Conservation (phyloP, 2,797 vertebrate species). For the Knipowitschia caucasica region DNA sequence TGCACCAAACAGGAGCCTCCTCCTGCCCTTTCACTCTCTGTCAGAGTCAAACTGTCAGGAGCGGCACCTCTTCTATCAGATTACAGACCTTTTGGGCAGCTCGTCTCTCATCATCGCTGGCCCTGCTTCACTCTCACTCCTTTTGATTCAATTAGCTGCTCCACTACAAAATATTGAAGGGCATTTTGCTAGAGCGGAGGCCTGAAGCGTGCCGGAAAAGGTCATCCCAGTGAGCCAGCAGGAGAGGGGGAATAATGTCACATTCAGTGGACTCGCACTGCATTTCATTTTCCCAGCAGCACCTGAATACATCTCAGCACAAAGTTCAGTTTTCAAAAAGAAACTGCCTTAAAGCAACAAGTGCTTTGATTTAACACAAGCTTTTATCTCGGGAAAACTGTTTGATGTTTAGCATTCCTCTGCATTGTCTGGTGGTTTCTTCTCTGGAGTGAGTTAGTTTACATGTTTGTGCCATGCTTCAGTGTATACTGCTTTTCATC, state of each 20-base stretch:
- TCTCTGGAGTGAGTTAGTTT: too few relatives aligned
- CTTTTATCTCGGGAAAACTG: too few relatives aligned
- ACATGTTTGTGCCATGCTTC: too few relatives aligned
- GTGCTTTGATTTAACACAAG: slow-evolving; percentile 45
- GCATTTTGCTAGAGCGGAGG: slow-evolving; percentile 64
- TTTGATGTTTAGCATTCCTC: too few relatives aligned
- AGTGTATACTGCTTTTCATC: too few relatives aligned
- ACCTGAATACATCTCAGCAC: slow-evolving; percentile 29
- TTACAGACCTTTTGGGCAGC: slow-evolving; percentile 68
- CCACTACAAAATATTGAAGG: slow-evolving; percentile 68
- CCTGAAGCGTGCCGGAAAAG: slow-evolving; percentile 70
- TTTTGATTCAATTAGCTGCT: slow-evolving; percentile 77
- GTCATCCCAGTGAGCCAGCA: slow-evolving; percentile 65
- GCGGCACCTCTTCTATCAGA: slow-evolving; percentile 65
- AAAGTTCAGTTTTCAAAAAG: slow-evolving; percentile 49
- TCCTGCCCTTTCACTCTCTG: slow-evolving; percentile 63
- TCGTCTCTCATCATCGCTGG: slow-evolving; percentile 68
- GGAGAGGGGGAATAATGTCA: slow-evolving; percentile 51
- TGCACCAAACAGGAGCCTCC: slow-evolving; percentile 44
- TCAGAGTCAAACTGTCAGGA: slow-evolving; percentile 59
- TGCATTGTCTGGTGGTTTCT: too few relatives aligned
- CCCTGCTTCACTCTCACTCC: slow-evolving; percentile 61
- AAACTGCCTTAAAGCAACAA: slow-evolving; percentile 33
- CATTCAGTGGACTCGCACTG: slow-evolving; percentile 54
- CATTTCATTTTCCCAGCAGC: slow-evolving; percentile 47